Percentiles rank a stretch among this genome's conserved stretches.
phyloP scores from a whole-genome alignment of 2,113 vertebrate species.

The Erythrolamprus reginae region DNA sequence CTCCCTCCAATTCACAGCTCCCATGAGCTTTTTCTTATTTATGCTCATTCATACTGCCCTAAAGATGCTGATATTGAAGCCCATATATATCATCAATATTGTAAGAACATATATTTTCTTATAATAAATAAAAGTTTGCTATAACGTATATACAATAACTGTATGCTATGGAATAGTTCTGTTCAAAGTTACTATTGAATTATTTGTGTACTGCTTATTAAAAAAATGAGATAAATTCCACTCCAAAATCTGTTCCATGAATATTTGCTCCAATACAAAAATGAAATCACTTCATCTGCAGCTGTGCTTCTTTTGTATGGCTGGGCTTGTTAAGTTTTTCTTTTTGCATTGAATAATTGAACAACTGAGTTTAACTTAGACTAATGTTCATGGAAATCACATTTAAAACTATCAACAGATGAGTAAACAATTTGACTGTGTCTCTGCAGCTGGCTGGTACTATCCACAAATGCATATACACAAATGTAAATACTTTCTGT shows the following conservation, averaged over 20 bases:
- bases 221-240: constrained; percentile 52
- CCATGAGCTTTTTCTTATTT: not conserved
- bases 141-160: not conserved
- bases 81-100: not conserved
- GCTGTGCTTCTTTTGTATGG: constrained; percentile 62
- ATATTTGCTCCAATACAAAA: constrained; percentile 64
- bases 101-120: constrained; percentile 1
- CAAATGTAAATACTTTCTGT: constrained; percentile 6
- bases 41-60: not conserved
- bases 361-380: constrained; percentile 53
- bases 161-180: constrained; percentile 2
- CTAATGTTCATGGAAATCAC: constrained; percentile 43
- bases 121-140: not conserved
- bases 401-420: constrained; percentile 41
- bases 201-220: constrained; percentile 28
- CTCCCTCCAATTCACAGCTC: too few relatives aligned
- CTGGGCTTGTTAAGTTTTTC: constrained; percentile 22
- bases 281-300: constrained; percentile 63
- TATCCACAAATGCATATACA: not conserved
- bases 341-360: constrained; percentile 49
- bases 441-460: constrained; percentile 36
- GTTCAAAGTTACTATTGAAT: accelerated
- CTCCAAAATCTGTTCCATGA: constrained; percentile 49
- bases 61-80: not conserved
- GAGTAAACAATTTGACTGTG: constrained; percentile 36